Evolutionary conservation across 2,888 invertebrate species (phyloP).

Genomic region (Lissocephala sabroskyi): DNA sequence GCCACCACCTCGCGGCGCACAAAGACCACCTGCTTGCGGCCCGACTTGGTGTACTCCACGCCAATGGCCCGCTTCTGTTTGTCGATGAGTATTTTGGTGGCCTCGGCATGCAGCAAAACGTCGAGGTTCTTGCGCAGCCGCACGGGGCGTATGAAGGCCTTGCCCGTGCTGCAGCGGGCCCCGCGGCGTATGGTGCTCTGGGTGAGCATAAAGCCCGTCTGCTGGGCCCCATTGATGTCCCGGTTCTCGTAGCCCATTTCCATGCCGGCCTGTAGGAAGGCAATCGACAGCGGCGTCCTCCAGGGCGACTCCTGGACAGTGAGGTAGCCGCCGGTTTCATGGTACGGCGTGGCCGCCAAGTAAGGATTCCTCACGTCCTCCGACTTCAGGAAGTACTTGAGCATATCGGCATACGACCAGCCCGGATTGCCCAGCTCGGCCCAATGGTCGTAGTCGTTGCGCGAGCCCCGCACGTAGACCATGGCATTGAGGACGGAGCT

Average conservation of each 20-base stretch:
- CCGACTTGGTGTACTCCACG: slow-evolving; percentile 81
- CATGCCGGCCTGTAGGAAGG: slow-evolving; percentile 85
- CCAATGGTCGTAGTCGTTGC: slow-evolving; percentile 91
- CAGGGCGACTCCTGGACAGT: slow-evolving; percentile 90
- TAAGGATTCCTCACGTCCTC: slow-evolving; percentile 92
- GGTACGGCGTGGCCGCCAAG: slow-evolving; percentile 82
- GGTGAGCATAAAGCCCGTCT: slow-evolving; percentile 89
- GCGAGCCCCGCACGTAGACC: slow-evolving; percentile 92
- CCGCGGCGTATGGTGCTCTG: slow-evolving; percentile 89
- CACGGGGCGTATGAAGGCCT: slow-evolving; percentile 88
- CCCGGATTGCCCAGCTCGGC: slow-evolving; percentile 86
- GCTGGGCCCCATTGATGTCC: slow-evolving; percentile 86
- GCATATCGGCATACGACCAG: slow-evolving; percentile 87
- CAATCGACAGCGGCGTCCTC: slow-evolving; percentile 86
- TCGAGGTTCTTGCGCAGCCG: slow-evolving; percentile 85
- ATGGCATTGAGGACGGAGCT: slow-evolving; percentile 91
- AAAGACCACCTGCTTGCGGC: slow-evolving; percentile 77
- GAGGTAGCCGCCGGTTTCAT: slow-evolving; percentile 84
- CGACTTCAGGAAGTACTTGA: slow-evolving; percentile 89
- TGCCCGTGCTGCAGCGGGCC: slow-evolving; percentile 89
- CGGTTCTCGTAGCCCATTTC: slow-evolving; percentile 87
- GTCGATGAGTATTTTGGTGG: slow-evolving; percentile 81
- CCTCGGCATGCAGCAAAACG: slow-evolving; percentile 84
- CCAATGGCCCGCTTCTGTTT: slow-evolving; percentile 83
- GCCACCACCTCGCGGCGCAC: slow-evolving; percentile 87